Evolutionary conservation across 2,888 invertebrate genomes (phyloP).

Genomic region (Nomada hirtipes): DNA sequence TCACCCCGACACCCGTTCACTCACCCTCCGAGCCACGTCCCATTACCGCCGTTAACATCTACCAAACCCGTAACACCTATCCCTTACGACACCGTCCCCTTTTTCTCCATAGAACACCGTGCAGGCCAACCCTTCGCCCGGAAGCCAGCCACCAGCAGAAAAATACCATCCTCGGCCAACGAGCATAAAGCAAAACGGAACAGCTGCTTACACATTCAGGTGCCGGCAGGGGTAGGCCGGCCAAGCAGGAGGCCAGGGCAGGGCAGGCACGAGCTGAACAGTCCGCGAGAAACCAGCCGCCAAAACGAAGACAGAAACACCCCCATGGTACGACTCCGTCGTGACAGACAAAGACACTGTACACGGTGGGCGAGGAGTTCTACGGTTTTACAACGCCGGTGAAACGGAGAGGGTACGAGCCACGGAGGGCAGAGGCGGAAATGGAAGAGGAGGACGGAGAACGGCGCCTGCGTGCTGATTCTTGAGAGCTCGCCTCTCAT

Average conservation of each 20-base stretch:
- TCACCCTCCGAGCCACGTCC: too few species aligned
- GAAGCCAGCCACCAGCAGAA: background rate
- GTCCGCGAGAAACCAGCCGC: background rate
- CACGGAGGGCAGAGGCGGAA: conserved; percentile 7
- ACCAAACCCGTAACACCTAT: too few species aligned
- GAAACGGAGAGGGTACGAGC: conserved; percentile 1
- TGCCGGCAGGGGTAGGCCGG: conserved; percentile 32
- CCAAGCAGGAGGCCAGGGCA: conserved; percentile 40
- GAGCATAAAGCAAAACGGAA: conserved; percentile 3
- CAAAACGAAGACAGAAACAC: background rate
- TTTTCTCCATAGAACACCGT: too few species aligned
- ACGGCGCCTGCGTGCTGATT: conserved; percentile 68
- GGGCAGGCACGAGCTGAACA: conserved; percentile 32
- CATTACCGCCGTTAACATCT: too few species aligned
- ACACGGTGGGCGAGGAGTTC: background rate
- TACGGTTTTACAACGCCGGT: background rate
- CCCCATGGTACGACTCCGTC: background rate
- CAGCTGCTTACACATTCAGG: conserved; percentile 35
- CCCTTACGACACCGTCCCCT: too few species aligned
- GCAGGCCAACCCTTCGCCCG: too few species aligned
- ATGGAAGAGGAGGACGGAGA: conserved; percentile 24
- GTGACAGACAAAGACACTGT: background rate
- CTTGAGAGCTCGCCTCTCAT: conserved; percentile 67
- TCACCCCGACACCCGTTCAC: too few species aligned
- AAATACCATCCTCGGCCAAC: too few species aligned